Evolutionary conservation across 2,888 invertebrate genomes (phyloP).

Genomic region (Agonum fuliginosum): DNA sequence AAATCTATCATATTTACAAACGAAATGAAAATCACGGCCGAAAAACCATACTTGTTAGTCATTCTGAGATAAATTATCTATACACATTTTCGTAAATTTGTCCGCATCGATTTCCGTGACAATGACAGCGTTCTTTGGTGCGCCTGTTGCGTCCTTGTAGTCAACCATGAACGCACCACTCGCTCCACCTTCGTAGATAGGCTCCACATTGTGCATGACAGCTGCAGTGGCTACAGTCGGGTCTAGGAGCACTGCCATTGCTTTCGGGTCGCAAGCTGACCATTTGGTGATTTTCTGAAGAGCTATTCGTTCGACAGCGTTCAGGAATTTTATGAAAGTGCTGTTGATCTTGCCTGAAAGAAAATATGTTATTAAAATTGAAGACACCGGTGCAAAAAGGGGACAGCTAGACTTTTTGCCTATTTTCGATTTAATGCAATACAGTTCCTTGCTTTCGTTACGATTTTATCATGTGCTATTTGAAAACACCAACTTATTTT

Average conservation of each 20-base stretch:
- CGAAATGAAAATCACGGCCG: too few relatives aligned
- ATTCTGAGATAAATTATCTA: too few relatives aligned
- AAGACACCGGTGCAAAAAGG: too few relatives aligned
- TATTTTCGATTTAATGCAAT: too few relatives aligned
- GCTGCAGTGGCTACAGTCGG: slow-evolving; percentile 11
- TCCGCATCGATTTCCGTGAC: slow-evolving; percentile 45
- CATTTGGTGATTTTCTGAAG: slow-evolving; percentile 24
- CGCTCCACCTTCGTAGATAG: slow-evolving; percentile 38
- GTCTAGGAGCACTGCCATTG: slow-evolving; percentile 17
- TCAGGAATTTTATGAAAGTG: slow-evolving; percentile 69
- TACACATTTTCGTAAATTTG: slow-evolving; percentile 55
- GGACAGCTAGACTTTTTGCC: too few relatives aligned
- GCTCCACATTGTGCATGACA: neutral
- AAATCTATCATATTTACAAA: too few relatives aligned
- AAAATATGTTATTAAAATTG: neutral
- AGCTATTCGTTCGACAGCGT: slow-evolving; percentile 71
- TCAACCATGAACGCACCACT: slow-evolving; percentile 50
- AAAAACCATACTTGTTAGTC: too few relatives aligned
- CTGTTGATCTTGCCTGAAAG: slow-evolving; percentile 53
- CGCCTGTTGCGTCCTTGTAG: slow-evolving; percentile 2
- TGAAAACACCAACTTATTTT: too few relatives aligned
- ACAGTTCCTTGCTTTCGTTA: too few relatives aligned
- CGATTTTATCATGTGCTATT: too few relatives aligned
- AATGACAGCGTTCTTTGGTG: slow-evolving; percentile 35
- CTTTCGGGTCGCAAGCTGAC: slow-evolving; percentile 36